Base-by-base conservation (phyloP, 2,113 vertebrate species). In the Malurus melanocephalus region DNA sequence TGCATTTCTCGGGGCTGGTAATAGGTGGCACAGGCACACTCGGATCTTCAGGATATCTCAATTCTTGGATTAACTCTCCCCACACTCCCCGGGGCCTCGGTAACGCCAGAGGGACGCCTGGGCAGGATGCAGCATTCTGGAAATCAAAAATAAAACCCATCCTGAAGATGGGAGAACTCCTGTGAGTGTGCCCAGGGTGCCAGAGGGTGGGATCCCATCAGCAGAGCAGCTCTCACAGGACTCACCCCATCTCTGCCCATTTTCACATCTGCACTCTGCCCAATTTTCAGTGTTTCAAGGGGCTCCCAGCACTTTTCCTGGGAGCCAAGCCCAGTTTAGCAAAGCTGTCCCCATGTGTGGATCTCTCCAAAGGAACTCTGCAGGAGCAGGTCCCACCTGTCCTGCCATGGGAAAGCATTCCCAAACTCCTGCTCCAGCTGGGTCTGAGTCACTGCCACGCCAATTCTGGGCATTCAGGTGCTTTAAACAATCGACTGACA, bases 11-110 rank as follows among this genome's bases (percentile, higher is more conserved):
- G 12, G 51, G 62, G 66, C 62, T 71, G 59, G 74, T 90, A 94
- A 91, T 48, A 69, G 66, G 67, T 19, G 1, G 69, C 89, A 68
- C 66, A 81, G 57, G 81, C 69, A 90, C 12, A 3, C 45, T 87
- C 72, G 49, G 49, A 91, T 93, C 85, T 91, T 62, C 79, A 85
- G 86, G 74, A 40, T 92, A 35, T 85, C 92, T 96, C 84, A 81
- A 40, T 93, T 93, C 60, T 28, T 35, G 53, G 32, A 3, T 75
- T 62, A 69, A 64, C 77, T 82, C 80, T 80, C 80, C 71, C 46
- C 68, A 35, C 48, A 49, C 52, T 69, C 22, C 13, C 28, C 13
- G 0, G 45, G 38, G 32, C 61, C 35, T 83, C 82, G 20, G 60
- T 18, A 48, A n/a, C 27, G 59, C 78, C 88, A 85, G 69, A 79